phyloP scores from a whole-genome alignment of 2,888 invertebrate genomes.

The Phortica magna region DNA sequence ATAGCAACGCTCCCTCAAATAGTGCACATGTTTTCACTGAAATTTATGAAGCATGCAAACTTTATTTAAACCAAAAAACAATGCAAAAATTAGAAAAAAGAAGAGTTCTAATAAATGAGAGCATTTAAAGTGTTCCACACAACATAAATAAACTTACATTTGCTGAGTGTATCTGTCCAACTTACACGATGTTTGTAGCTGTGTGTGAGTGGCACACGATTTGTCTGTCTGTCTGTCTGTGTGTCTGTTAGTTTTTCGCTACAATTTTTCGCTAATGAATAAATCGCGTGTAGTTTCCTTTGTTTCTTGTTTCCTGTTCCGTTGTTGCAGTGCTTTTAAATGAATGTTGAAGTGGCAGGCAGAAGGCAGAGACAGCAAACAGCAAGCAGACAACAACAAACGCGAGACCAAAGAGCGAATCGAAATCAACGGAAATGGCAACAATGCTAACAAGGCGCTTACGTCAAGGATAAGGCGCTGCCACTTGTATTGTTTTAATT shows the following conservation, averaged over 20 bases:
- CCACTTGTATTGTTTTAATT: background rate
- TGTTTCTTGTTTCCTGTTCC: constrained; percentile 22
- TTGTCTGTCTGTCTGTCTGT: constrained; percentile 11
- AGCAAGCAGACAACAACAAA: background rate
- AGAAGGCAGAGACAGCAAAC: background rate
- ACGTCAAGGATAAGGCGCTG: constrained; percentile 20
- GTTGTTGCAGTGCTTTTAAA: constrained; percentile 22
- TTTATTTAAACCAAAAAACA: too few species aligned
- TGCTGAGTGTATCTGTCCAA: too few species aligned
- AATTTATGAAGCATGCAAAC: too few species aligned
- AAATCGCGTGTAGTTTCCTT: constrained; percentile 44
- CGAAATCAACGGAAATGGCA: constrained; percentile 30
- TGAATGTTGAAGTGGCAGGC: constrained; percentile 9
- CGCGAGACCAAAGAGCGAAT: constrained; percentile 1
- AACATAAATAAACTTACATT: too few species aligned
- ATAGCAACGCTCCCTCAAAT: background rate
- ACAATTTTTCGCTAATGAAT: constrained; percentile 45
- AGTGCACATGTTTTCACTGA: too few species aligned
- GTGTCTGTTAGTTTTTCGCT: constrained; percentile 17
- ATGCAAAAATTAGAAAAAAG: too few species aligned
- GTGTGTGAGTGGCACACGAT: background rate
- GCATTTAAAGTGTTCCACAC: too few species aligned
- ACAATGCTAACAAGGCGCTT: constrained; percentile 29
- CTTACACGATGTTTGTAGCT: too few species aligned
- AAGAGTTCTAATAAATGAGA: too few species aligned